Conservation (phyloP, 2,797 vertebrate species). For the Pseudopleuronectes americanus region DNA sequence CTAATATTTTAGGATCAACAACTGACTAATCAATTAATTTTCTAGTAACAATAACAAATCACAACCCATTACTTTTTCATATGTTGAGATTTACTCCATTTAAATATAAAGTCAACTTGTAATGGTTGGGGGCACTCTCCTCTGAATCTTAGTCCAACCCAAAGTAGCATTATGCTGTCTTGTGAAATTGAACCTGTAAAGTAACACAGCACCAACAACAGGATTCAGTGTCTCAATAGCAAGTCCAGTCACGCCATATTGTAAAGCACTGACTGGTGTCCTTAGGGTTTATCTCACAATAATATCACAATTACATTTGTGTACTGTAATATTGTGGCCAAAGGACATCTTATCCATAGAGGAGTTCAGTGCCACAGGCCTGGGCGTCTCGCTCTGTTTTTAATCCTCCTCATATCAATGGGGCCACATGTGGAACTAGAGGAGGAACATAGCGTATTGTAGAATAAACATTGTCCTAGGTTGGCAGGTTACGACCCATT, state of each 20-base stretch:
- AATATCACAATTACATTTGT: conserved; percentile 37
- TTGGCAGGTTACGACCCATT: conserved; percentile 24
- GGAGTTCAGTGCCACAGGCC: conserved; percentile 35
- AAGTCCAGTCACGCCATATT: conserved; percentile 19
- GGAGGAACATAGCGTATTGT: conserved; percentile 27
- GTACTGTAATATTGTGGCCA: conserved; percentile 16
- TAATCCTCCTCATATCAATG: conserved; percentile 22
- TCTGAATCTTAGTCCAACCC: conserved; percentile 8
- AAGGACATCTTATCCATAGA: conserved; percentile 23
- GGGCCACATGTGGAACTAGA: conserved; percentile 23
- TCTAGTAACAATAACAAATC: not conserved
- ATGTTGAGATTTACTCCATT: not conserved
- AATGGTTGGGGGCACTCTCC: not conserved
- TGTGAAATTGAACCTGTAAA: conserved; percentile 7
- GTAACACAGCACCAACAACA: conserved; percentile 6
- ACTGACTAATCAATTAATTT: too few species aligned
- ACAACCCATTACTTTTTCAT: not conserved
- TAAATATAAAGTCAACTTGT: not conserved
- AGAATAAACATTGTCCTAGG: conserved; percentile 29
- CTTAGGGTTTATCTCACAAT: conserved; percentile 38
- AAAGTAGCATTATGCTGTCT: not conserved
- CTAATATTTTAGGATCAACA: too few species aligned
- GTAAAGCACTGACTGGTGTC: conserved; percentile 9
- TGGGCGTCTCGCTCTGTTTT: conserved; percentile 43
- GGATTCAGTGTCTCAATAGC: conserved; percentile 2